Evolutionary conservation across 2,113 vertebrate genomes (phyloP).

Genomic region (Spheniscus mendiculus): DNA sequence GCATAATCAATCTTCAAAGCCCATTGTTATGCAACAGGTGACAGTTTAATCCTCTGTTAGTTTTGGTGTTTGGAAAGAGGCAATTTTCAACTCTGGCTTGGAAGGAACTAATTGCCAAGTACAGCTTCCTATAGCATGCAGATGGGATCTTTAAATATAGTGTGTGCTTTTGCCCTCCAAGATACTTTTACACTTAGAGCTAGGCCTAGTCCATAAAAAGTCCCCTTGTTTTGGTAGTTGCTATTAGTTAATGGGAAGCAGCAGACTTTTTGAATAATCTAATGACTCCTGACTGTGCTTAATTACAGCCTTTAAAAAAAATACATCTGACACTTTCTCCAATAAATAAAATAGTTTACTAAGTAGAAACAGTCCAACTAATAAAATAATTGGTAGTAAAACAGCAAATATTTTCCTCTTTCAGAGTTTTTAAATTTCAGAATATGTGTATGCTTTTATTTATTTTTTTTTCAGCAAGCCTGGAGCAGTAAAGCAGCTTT

Average conservation of each 20-base stretch:
- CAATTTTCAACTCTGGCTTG: not conserved
- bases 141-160: not conserved
- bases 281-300: constrained; percentile 5
- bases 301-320: constrained; percentile 2
- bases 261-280: not conserved
- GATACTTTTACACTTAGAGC: not conserved
- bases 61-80: not conserved
- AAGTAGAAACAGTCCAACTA: not conserved
- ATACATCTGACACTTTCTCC: not conserved
- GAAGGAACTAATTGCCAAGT: not conserved
- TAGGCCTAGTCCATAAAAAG: not conserved
- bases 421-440: not conserved
- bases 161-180: not conserved
- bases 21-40: not conserved
- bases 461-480: not conserved
- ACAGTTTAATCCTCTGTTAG: not conserved
- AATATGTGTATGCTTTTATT: not conserved
- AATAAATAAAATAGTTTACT: not conserved
- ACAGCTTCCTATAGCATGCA: not conserved
- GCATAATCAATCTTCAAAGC: not conserved
- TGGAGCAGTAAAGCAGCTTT: not conserved
- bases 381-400: not conserved
- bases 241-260: constrained; percentile 16
- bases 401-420: not conserved
- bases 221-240: not conserved